phyloP scores from a whole-genome alignment of 2,888 invertebrate genomes.

The Tetramorium bicarinatum region DNA sequence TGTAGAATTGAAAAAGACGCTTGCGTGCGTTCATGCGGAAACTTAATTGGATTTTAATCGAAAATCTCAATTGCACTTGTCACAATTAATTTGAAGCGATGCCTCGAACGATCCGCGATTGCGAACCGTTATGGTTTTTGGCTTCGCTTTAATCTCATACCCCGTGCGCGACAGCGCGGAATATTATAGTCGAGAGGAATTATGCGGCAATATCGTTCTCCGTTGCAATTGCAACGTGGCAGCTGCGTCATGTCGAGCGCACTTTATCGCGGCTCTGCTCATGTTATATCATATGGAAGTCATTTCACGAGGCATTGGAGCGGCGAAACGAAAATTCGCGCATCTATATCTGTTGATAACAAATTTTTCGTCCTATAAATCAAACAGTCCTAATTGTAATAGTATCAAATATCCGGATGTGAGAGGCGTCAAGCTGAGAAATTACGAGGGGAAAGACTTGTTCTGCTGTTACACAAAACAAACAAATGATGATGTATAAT shows the following conservation, averaged over 20 bases:
- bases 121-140: slow-evolving; percentile 20
- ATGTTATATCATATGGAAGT: slow-evolving; percentile 40
- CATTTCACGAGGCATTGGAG: not conserved
- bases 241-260: slow-evolving; percentile 60
- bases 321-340: not conserved
- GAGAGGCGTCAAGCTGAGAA: not conserved
- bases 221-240: slow-evolving; percentile 64
- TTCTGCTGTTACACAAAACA: not conserved
- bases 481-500: not conserved
- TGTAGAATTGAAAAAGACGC: not conserved
- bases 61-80: not conserved
- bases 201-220: slow-evolving; percentile 52
- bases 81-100: not conserved
- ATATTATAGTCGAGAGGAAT: slow-evolving; percentile 57
- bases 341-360: not conserved
- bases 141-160: slow-evolving; percentile 11
- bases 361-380: not conserved
- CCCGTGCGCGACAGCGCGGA: slow-evolving; percentile 5
- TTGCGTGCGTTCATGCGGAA: not conserved
- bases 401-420: not conserved
- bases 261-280: slow-evolving; percentile 57
- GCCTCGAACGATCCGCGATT: not conserved
- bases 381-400: not conserved
- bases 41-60: not conserved
- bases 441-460: not conserved